A percentile compares a stretch with the other conserved stretches of the same genome.
phyloP scores from a whole-genome alignment of 2,888 invertebrate species.

The Chymomyza procnemis region DNA sequence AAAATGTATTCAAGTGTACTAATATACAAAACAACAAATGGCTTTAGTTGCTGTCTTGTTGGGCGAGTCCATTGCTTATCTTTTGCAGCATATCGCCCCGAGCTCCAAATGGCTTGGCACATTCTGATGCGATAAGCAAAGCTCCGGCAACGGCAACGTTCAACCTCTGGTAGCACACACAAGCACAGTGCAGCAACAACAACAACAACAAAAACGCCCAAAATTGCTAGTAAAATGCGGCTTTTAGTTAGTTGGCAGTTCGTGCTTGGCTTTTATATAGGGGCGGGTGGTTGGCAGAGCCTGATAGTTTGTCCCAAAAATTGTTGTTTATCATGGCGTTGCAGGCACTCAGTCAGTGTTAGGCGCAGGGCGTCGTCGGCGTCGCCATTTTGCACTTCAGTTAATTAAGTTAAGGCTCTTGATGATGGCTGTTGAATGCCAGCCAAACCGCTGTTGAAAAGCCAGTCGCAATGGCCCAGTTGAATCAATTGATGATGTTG shows the following conservation, averaged over 20 bases:
- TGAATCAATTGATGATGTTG: conserved; percentile 59
- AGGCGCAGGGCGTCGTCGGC: background rate
- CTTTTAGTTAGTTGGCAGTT: conserved; percentile 15
- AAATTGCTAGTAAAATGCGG: background rate
- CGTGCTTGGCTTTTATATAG: background rate
- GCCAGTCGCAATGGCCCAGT: conserved; percentile 6
- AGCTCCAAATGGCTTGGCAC: conserved; percentile 73
- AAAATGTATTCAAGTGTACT: background rate
- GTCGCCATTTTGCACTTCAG: conserved; percentile 63
- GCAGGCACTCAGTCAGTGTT: conserved; percentile 49
- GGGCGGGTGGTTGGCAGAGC: too few species aligned
- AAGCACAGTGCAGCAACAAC: conserved; percentile 31
- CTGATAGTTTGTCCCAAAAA: conserved; percentile 32
- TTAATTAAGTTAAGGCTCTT: conserved; percentile 65
- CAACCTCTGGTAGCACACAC: background rate
- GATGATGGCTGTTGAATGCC: conserved; percentile 3
- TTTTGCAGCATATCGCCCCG: conserved; percentile 54
- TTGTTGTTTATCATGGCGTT: conserved; percentile 58
- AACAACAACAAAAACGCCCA: conserved; percentile 16
- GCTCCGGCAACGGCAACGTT: conserved; percentile 30
- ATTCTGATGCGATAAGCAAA: conserved; percentile 65
- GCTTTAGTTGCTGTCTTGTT: background rate
- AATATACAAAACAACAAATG: background rate
- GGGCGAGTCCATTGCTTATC: conserved; percentile 42
- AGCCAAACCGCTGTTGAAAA: conserved; percentile 7